Evolutionary conservation across 2,113 vertebrate genomes (phyloP).

Genomic region (Mirounga angustirostris): DNA sequence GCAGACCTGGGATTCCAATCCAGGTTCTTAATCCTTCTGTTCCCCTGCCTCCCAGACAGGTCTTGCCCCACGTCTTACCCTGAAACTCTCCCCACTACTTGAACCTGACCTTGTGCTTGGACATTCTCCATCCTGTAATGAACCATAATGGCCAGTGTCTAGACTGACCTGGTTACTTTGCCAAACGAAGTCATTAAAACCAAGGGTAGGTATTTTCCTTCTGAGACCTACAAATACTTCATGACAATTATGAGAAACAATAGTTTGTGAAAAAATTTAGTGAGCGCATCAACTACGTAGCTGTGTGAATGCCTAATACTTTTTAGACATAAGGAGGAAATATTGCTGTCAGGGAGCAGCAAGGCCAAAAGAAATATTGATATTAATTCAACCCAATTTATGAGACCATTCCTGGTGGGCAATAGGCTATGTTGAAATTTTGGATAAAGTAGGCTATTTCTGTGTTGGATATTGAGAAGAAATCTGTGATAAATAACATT

Average conservation of each 20-base stretch:
- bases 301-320: neutral
- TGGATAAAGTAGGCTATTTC: constrained; percentile 22
- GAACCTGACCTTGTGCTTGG: neutral
- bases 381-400: neutral
- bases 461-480: neutral
- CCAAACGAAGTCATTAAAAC: neutral
- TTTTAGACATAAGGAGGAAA: constrained; percentile 5
- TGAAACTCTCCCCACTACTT: neutral
- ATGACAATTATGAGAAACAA: neutral
- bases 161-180: neutral
- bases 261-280: neutral
- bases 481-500: neutral
- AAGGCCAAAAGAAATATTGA: constrained; percentile 17
- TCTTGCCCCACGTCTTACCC: neutral
- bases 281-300: neutral
- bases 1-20: neutral
- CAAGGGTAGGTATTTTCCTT: neutral
- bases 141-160: neutral
- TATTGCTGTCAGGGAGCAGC: neutral
- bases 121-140: neutral
- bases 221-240: neutral
- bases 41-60: neutral
- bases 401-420: neutral
- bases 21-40: neutral
- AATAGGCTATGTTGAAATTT: constrained; percentile 1